A percentile compares a stretch with the other conserved stretches of the same genome.
phyloP scores from a whole-genome alignment of 2,888 invertebrate genomes.

The Unio delphinus region DNA sequence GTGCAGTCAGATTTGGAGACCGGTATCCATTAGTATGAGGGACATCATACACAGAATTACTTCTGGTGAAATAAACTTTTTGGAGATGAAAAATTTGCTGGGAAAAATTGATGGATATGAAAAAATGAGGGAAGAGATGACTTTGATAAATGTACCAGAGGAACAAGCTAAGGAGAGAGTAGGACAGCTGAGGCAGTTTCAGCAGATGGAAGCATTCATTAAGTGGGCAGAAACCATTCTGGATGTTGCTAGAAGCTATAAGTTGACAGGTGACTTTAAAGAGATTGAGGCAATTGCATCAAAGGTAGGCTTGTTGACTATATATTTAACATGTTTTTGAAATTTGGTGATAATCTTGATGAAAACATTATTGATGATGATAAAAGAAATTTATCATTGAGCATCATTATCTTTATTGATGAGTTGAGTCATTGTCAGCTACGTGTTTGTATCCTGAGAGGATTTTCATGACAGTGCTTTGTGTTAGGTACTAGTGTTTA shows the following conservation, averaged over 20 bases:
- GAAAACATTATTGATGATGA: too few species aligned
- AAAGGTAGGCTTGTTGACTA: too few species aligned
- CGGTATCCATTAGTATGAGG: constrained; percentile 1
- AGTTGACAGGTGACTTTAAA: constrained; percentile 2
- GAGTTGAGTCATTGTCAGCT: too few species aligned
- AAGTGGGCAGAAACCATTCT: not conserved
- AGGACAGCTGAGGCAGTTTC: constrained; percentile 1
- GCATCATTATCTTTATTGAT: too few species aligned
- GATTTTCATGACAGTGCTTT: too few species aligned
- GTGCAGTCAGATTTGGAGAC: too few species aligned
- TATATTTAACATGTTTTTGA: too few species aligned
- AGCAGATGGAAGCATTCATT: not conserved
- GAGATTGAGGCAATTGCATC: not conserved
- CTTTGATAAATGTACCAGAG: too few species aligned
- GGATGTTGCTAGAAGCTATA: not conserved
- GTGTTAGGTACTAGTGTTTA: too few species aligned
- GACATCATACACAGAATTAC: not conserved
- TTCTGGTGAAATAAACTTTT: constrained; percentile 6
- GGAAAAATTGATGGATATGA: constrained; percentile 2
- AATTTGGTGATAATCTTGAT: too few species aligned
- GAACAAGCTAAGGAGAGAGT: not conserved
- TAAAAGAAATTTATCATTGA: too few species aligned
- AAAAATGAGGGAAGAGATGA: constrained; percentile 1
- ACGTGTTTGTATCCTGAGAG: too few species aligned
- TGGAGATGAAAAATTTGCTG: constrained; percentile 3